A percentile compares a stretch with the other conserved stretches of the same genome.
Evolutionary conservation across 2,113 vertebrate species (phyloP).

Genomic region (Gambusia holbrooki): DNA sequence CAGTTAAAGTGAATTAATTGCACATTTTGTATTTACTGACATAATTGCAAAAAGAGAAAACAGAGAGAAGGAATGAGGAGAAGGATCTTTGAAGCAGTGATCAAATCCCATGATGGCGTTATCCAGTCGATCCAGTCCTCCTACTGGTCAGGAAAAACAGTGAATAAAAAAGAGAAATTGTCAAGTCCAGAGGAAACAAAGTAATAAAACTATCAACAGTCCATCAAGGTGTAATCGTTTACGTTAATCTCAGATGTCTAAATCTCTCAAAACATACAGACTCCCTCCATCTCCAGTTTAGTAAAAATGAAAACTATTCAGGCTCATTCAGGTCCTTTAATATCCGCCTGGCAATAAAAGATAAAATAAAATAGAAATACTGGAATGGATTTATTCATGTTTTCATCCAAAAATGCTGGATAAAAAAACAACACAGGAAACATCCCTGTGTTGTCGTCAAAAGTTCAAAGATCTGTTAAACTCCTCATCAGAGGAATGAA

Average conservation of each 20-base stretch:
- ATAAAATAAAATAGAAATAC: background rate
- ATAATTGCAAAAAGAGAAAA: background rate
- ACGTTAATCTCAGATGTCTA: background rate
- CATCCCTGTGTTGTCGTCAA: background rate
- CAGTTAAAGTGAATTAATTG: background rate
- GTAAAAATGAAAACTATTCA: background rate
- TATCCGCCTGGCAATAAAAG: background rate
- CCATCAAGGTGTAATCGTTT: background rate
- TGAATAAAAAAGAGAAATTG: background rate
- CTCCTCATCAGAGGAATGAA: constrained; percentile 50
- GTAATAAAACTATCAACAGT: background rate
- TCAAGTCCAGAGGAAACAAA: background rate
- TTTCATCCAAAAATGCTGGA: background rate
- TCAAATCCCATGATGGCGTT: background rate
- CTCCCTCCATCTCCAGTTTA: background rate
- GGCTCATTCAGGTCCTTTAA: background rate
- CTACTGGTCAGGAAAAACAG: background rate
- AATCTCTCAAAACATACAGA: background rate
- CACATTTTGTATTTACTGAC: background rate
- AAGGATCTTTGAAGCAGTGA: background rate
- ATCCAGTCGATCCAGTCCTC: background rate
- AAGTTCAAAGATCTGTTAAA: background rate
- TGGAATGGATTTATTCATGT: background rate
- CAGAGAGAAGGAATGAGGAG: background rate
- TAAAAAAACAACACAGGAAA: background rate